Evolutionary conservation across 2,888 invertebrate genomes (phyloP), one percentile per base, ranked within the genome.

Genomic region (Agonopterix subpropinquella): DNA sequence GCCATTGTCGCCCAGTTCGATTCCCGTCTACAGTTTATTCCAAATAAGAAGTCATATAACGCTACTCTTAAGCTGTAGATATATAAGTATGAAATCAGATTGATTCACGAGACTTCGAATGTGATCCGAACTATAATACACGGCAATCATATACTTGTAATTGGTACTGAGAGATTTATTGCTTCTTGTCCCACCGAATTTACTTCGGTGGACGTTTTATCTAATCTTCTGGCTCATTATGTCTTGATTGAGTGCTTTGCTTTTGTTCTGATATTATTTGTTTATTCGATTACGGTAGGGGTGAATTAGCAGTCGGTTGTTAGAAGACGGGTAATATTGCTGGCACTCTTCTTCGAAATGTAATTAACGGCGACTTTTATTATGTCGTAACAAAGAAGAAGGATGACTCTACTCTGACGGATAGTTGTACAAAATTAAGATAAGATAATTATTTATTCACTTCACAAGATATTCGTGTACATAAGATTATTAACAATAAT

Each of bases 111-210:
- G 28, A 28, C 28, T 5, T 28, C 5, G 28, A 5, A 28, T 28
- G 7, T 28, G 28, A 28, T 28, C 28, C 5, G 28, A 28, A 5
- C 7, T 28, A 7, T 28, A 28, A 57, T 62, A 62, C 56, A 56
- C 60, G 57, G 59, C 75, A 74, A 82, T 83, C 81, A 83, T 81
- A 79, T 68, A 68, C 67, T 67, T 71, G 73, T 82, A 83, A 84
- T 84, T 83, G 80, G 72, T 67, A 74, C 64, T 56, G 68, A 71
- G 73, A 84, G 82, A 85, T 84, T 82, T 84, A 85, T 81, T 73
- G 73, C 61, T 60, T 58, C 62, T 63, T 74, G 77, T 80, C 80
- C 69, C 66, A 58, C 59, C 61, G 67, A 73, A 65, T 81, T 77
- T 70, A 68, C 69, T 75, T 67, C 65, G 59, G 58, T 51, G 55